A percentile compares a stretch with the other conserved stretches of the same genome.
Conservation (phyloP, 2,888 invertebrate genomes). For the Bedellia somnulentella region DNA sequence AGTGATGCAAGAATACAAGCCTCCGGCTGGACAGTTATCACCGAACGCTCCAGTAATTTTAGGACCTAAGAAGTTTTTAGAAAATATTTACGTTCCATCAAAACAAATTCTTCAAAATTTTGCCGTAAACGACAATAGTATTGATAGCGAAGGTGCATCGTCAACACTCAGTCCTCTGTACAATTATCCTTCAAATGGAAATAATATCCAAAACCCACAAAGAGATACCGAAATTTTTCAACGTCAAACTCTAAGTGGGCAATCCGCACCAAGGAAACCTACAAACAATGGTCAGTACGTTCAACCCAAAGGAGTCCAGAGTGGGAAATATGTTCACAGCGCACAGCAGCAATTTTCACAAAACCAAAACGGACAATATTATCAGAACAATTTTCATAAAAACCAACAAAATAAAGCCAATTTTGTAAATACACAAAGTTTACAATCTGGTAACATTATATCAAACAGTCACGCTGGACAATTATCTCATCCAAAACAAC, state of each 20-base stretch:
- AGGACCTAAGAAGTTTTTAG: constrained; percentile 26
- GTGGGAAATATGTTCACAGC: constrained; percentile 16
- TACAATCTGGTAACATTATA: constrained; percentile 15
- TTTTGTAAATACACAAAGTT: constrained; percentile 12
- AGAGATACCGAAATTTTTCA: constrained; percentile 25
- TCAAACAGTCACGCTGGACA: constrained; percentile 23
- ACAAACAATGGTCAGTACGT: constrained; percentile 17
- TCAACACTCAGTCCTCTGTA: constrained; percentile 39
- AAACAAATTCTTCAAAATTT: constrained; percentile 26
- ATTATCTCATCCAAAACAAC: not conserved
- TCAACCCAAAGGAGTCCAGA: constrained; percentile 1
- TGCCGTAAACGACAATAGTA: constrained; percentile 17
- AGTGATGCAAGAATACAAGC: constrained; percentile 46
- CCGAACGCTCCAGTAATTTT: constrained; percentile 28
- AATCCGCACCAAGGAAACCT: constrained; percentile 12
- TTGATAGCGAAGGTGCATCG: constrained; percentile 25
- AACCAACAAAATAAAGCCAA: not conserved
- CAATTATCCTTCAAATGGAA: constrained; percentile 17
- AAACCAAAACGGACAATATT: constrained; percentile 2
- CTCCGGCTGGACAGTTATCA: constrained; percentile 37
- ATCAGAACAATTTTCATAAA: not conserved
- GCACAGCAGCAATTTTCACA: constrained; percentile 1
- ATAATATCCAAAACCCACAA: constrained; percentile 16
- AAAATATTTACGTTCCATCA: constrained; percentile 29
- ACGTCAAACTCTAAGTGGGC: constrained; percentile 14